phyloP scores from a whole-genome alignment of 2,113 vertebrate species.

The Panthera tigris region DNA sequence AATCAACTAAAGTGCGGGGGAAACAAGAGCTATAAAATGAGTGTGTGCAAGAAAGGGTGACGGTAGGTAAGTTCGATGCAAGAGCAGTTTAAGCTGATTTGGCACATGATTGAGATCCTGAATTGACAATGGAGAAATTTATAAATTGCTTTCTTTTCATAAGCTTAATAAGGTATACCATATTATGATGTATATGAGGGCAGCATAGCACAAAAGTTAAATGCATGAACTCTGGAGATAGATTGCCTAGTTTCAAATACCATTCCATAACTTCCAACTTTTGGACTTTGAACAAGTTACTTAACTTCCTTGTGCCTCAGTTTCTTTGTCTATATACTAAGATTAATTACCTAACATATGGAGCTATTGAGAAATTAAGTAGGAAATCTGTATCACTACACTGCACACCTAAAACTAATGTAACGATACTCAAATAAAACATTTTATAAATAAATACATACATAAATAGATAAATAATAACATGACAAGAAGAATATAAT shows the following conservation, averaged over 20 bases:
- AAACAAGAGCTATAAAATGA: constrained; percentile 70
- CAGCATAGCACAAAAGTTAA: not conserved
- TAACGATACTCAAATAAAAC: not conserved
- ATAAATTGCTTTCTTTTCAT: constrained; percentile 1
- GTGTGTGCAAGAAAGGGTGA: constrained; percentile 48
- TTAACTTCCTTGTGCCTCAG: not conserved
- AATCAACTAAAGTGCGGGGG: constrained; percentile 71
- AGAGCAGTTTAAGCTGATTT: constrained; percentile 20
- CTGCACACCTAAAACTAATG: not conserved
- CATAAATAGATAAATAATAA: not conserved
- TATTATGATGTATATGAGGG: not conserved
- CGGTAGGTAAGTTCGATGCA: not conserved
- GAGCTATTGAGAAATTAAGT: not conserved
- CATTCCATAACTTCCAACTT: not conserved
- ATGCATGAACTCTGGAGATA: not conserved
- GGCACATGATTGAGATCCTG: not conserved
- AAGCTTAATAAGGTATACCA: not conserved
- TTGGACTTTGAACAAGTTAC: not conserved
- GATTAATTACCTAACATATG: not conserved
- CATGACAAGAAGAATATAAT: not conserved
- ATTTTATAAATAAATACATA: not conserved
- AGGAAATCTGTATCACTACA: not conserved
- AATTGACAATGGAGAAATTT: constrained; percentile 12
- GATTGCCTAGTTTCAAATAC: not conserved
- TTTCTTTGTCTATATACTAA: constrained; percentile 10